Evolutionary conservation across 2,888 invertebrate species (phyloP).

Genomic region (Hymenopus coronatus): DNA sequence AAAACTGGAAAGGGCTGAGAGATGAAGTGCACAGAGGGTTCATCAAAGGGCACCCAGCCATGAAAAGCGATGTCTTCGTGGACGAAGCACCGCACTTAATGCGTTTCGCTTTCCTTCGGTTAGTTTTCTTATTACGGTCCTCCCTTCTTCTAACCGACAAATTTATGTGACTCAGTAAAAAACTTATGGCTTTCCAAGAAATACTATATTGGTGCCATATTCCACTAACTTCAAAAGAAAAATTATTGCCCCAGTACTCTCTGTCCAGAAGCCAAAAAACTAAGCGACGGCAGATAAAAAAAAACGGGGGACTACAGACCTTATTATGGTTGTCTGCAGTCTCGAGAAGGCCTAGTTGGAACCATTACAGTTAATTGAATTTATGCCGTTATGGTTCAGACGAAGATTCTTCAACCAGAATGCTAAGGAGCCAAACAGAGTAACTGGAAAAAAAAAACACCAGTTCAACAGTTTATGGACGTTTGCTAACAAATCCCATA

Average conservation of each 20-base stretch:
- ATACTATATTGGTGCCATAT: not conserved
- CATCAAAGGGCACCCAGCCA: too few relatives aligned
- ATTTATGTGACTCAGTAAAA: not conserved
- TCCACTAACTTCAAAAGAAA: not conserved
- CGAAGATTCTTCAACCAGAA: too few relatives aligned
- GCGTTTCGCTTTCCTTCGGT: conserved; percentile 2
- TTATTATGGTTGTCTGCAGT: too few relatives aligned
- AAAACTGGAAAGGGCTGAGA: not conserved
- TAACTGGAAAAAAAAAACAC: too few relatives aligned
- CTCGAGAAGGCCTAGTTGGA: too few relatives aligned
- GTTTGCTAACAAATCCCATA: too few relatives aligned
- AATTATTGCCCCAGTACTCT: not conserved
- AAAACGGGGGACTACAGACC: not conserved
- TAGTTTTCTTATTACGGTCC: not conserved
- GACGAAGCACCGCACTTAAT: not conserved
- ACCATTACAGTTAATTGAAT: too few relatives aligned
- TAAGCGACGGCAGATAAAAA: not conserved
- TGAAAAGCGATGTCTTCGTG: not conserved
- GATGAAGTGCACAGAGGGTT: not conserved
- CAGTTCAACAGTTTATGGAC: too few relatives aligned
- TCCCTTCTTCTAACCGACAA: not conserved
- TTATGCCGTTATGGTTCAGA: too few relatives aligned
- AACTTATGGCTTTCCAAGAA: not conserved
- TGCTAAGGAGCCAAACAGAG: too few relatives aligned
- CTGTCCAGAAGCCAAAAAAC: not conserved